Base-by-base conservation (phyloP, 1,140 invertebrate genomes). In the Drosophila tani region DNA sequence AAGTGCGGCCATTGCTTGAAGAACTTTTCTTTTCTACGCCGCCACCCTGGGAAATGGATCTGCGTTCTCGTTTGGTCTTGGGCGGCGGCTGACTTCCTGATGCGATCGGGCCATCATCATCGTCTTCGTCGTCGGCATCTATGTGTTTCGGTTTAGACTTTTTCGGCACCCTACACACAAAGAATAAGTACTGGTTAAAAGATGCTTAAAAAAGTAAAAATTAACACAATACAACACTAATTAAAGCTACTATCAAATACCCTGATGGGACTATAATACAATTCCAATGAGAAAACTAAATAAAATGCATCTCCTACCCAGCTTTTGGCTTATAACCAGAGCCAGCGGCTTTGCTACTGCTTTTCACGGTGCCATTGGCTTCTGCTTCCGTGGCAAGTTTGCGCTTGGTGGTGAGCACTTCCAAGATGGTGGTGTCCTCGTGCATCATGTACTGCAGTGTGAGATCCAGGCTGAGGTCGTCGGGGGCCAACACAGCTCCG, bases 11-110 rank as follows among this genome's bases (percentile, higher is more conserved):
- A 27, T 24, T 63, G 11, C 11, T 70, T 0, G 24, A 12, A 4
- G 9, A 5, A 6, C 32, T 67, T 8, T 24, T 15, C 5, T 27
- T 46, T 2, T 41, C 15, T 7, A 19, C 12, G 17, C 19, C 38
- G 47, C 17, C 53, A 2, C 45, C 71, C 15, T 83, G 76, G 6
- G 83, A 87, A 14, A 83, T 43, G 1, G 83, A 86, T 66, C 83
- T 43, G 19, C 83, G 75, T 6, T 69, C 64, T 5, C 75, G 64
- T 17, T 75, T 75, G 9, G 9, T 24, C 38, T 50, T 53, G 0
- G 21, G 5, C 0, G 11, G 9, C 4, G 19, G 9, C 14, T 50
- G 35, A 6, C 11, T 67, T 2, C 2, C 49, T 5, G 24, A 1
- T 0, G 32, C 0, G 2, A 7, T 2, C 11, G 17, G 29, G 11